These are phyloP conservation scores for Hedychridium roseum DNA, from an alignment of 2,888 invertebrate genomes.

Conservation along the genomic window DNA sequence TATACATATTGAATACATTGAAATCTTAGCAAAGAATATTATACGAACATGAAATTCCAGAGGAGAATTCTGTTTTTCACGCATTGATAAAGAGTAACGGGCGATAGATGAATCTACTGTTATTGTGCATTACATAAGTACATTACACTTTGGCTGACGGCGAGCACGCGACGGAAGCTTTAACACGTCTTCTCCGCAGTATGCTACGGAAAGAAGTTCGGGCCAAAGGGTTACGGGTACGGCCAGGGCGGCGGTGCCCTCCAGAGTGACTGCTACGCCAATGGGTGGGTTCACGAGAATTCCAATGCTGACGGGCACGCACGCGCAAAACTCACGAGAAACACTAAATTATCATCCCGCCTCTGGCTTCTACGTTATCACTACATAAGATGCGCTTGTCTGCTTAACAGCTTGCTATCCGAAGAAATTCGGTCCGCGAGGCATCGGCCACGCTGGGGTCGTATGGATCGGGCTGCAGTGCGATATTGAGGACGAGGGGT, in stretches of 20 bases:
- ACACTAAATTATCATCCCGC: slow-evolving; percentile 46
- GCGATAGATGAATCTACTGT: no score
- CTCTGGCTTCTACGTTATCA: slow-evolving; percentile 52
- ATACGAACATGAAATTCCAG: no score
- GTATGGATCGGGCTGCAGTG: slow-evolving; percentile 84
- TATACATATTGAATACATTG: no score
- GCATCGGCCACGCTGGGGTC: slow-evolving; percentile 92
- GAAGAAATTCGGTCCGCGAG: slow-evolving; percentile 93
- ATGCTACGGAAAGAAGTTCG: slow-evolving; percentile 97
- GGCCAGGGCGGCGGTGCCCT: slow-evolving; percentile 95
- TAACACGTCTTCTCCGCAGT: slow-evolving; percentile 68
- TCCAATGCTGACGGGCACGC: slow-evolving; percentile 45
- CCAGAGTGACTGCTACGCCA: slow-evolving; percentile 86
- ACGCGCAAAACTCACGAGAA: slow-evolving; percentile 41
- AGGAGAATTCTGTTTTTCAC: no score
- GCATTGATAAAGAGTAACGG: no score
- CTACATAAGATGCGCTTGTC: slow-evolving; percentile 55
- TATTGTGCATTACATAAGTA: no score
- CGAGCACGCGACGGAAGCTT: slow-evolving; percentile 33
- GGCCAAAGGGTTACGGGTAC: slow-evolving; percentile 97
- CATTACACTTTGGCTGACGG: no score
- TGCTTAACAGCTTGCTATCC: slow-evolving; percentile 88
- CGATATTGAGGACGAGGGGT: slow-evolving; percentile 77
- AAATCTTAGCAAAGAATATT: no score
- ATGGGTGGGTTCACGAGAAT: slow-evolving; percentile 73